Evolutionary conservation across 2,797 vertebrate genomes (phyloP).

Genomic region (Spinibarbus caldwelli): DNA sequence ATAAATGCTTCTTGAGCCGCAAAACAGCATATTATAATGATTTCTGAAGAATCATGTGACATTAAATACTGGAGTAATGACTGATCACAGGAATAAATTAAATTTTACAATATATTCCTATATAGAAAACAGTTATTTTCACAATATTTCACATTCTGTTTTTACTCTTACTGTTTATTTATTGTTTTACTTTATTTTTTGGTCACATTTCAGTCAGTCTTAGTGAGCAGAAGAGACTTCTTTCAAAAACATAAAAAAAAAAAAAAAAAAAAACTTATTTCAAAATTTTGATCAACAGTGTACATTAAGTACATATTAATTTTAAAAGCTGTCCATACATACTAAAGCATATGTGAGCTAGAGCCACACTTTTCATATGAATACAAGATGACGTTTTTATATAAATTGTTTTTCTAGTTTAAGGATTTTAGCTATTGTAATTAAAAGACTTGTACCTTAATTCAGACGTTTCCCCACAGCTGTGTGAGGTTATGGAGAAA

Average conservation of each 20-base stretch:
- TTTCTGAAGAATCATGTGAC: not conserved
- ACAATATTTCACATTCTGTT: not conserved
- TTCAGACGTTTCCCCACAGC: conserved; percentile 11
- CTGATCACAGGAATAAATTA: not conserved
- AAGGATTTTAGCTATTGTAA: conserved; percentile 1
- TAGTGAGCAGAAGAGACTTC: too few species aligned
- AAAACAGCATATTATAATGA: not conserved
- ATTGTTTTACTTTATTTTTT: not conserved
- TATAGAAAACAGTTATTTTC: not conserved
- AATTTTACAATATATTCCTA: not conserved
- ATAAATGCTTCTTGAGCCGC: not conserved
- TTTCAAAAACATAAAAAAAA: too few species aligned
- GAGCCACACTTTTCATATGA: not conserved
- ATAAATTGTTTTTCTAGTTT: not conserved
- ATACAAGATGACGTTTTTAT: not conserved
- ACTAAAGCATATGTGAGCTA: not conserved
- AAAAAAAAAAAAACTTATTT: too few species aligned
- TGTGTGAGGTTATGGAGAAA: conserved; percentile 22
- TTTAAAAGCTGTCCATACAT: not conserved
- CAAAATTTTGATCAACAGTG: too few species aligned
- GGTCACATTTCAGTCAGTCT: too few species aligned
- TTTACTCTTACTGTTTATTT: not conserved
- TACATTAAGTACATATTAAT: not conserved
- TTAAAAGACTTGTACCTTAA: conserved; percentile 11
- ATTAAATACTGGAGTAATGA: not conserved